Conservation (phyloP, 2,113 vertebrate species). For the Nycticorax nycticorax region DNA sequence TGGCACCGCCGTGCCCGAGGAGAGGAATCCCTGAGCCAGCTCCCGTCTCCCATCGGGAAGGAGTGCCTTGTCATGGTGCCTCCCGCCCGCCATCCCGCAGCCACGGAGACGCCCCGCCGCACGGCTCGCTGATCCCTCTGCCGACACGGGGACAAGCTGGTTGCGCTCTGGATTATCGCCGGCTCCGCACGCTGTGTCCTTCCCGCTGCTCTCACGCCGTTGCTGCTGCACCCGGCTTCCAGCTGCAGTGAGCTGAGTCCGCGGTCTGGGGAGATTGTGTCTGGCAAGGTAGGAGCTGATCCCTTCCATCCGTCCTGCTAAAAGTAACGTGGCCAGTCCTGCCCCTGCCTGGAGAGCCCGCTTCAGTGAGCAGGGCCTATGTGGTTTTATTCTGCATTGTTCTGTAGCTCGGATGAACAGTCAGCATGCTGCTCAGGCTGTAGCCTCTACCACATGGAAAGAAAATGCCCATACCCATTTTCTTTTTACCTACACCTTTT, state of each 20-base stretch:
- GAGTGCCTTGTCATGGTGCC: constrained; percentile 14
- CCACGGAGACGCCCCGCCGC: neutral
- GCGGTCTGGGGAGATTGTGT: neutral
- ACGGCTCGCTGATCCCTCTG: neutral
- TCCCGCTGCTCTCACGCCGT: neutral
- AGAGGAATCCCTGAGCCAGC: neutral
- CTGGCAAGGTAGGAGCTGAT: constrained; percentile 39
- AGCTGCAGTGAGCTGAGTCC: neutral
- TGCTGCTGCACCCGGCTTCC: neutral
- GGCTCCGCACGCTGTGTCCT: neutral
- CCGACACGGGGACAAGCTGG: neutral
- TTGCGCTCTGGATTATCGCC: constrained; percentile 10
- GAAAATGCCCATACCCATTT: neutral
- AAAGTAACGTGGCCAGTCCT: neutral
- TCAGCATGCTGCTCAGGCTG: neutral
- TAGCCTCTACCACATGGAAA: neutral
- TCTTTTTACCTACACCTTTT: neutral
- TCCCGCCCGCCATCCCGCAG: neutral
- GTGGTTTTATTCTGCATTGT: neutral
- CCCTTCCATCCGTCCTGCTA: neutral
- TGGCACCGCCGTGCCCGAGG: neutral
- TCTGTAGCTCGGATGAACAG: neutral
- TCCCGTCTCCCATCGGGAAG: neutral
- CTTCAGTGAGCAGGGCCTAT: neutral
- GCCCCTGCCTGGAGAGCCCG: neutral